A percentile compares a stretch with the other conserved stretches of the same genome.
These are phyloP conservation scores for Rafetus swinhoei DNA, from an alignment of 2,113 vertebrate species.

Conservation along the genomic window DNA sequence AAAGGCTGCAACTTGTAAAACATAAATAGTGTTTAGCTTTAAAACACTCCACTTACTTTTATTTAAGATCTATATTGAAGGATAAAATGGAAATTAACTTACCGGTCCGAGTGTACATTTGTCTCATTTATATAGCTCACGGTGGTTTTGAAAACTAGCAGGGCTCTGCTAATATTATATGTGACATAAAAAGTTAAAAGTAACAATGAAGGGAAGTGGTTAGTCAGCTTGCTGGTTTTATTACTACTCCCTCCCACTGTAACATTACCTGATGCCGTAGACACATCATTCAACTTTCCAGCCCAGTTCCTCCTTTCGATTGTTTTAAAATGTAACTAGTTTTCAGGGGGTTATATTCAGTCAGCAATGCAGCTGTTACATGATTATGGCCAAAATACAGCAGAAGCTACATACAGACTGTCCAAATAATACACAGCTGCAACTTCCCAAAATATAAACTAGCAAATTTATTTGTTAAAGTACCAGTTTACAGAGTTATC, in stretches of 20 bases:
- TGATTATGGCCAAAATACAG: background rate
- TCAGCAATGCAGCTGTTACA: background rate
- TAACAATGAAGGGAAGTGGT: slow-evolving; percentile 84
- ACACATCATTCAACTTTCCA: slow-evolving; percentile 47
- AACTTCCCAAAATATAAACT: background rate
- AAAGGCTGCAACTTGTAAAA: background rate
- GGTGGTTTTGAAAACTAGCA: slow-evolving; percentile 69
- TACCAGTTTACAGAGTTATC: background rate
- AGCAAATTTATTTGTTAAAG: background rate
- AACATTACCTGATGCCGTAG: slow-evolving; percentile 58
- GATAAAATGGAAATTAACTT: no score
- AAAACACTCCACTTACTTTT: background rate
- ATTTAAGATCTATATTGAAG: no score
- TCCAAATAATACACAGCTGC: background rate
- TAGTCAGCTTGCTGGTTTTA: slow-evolving; percentile 80
- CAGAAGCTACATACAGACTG: background rate
- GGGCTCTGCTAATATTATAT: slow-evolving; percentile 66
- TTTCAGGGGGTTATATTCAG: background rate
- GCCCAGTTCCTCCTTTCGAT: slow-evolving; percentile 15
- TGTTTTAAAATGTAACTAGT: background rate
- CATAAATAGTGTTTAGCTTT: background rate
- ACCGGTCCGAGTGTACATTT: slow-evolving; percentile 74
- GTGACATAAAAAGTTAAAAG: slow-evolving; percentile 69
- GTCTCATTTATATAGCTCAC: slow-evolving; percentile 50
- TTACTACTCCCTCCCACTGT: slow-evolving; percentile 74